Evolutionary conservation across 2,113 vertebrate genomes (phyloP).

Genomic region (Hipposideros armiger): DNA sequence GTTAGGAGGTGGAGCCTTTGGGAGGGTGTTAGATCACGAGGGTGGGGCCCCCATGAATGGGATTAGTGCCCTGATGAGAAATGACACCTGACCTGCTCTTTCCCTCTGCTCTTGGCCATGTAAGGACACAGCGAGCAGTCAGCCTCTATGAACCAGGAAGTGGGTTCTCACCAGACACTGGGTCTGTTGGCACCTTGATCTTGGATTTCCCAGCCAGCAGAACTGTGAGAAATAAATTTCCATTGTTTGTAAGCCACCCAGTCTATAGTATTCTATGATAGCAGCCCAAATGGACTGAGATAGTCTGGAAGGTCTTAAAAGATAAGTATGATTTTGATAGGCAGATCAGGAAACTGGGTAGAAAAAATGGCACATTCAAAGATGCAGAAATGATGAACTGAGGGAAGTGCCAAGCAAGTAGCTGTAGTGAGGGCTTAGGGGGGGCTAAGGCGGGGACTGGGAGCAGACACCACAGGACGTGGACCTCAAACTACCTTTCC

Average conservation of each 20-base stretch:
- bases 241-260: not conserved
- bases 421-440: not conserved
- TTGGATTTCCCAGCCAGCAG: not conserved
- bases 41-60: not conserved
- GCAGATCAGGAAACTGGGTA: not conserved
- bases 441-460: not conserved
- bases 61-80: not conserved
- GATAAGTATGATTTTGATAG: not conserved
- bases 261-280: not conserved
- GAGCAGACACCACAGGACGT: not conserved
- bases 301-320: not conserved
- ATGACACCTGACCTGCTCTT: not conserved
- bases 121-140: not conserved
- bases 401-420: fast-evolving
- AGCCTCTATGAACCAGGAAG: not conserved
- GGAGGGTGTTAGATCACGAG: not conserved
- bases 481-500: not conserved
- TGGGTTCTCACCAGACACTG: not conserved
- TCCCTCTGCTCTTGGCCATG: not conserved
- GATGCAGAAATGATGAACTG: not conserved
- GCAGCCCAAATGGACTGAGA: not conserved
- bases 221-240: not conserved
- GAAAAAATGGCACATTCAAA: not conserved
- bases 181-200: not conserved
- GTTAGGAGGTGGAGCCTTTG: too few species aligned